Evolutionary conservation across 2,797 vertebrate species (phyloP).

Genomic region (Pristis pectinata): DNA sequence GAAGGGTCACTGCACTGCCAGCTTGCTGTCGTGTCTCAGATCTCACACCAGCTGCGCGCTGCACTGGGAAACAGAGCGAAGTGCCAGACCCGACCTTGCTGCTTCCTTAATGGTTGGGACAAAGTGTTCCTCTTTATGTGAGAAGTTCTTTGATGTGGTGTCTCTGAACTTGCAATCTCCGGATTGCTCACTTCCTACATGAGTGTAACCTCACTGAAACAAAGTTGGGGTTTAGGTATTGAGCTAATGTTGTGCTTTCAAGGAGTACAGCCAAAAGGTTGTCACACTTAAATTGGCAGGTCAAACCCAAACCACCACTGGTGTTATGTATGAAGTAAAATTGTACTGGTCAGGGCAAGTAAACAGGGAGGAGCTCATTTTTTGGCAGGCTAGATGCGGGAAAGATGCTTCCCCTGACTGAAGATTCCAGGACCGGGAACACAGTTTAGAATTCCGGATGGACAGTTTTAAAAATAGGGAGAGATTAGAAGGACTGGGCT

Average conservation of each 20-base stretch:
- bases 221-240: not conserved
- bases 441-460: no score
- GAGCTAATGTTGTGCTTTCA: not conserved
- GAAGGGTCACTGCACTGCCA: not conserved
- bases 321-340: not conserved
- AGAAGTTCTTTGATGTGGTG: not conserved
- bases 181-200: not conserved
- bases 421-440: no score
- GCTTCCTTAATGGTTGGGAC: not conserved
- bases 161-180: not conserved
- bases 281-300: not conserved
- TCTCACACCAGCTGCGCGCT: not conserved
- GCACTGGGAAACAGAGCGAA: not conserved
- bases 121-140: not conserved
- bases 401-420: no score
- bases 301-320: not conserved
- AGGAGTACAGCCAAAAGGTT: not conserved
- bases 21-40: not conserved
- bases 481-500: no score
- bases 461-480: no score
- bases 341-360: not conserved
- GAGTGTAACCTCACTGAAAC: not conserved
- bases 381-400: not conserved
- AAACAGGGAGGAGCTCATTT: not conserved
- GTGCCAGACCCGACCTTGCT: not conserved